Evolutionary conservation across 2,113 vertebrate genomes (phyloP), one percentile per base, ranked within the genome.

Genomic region (Hystrix brachyura): DNA sequence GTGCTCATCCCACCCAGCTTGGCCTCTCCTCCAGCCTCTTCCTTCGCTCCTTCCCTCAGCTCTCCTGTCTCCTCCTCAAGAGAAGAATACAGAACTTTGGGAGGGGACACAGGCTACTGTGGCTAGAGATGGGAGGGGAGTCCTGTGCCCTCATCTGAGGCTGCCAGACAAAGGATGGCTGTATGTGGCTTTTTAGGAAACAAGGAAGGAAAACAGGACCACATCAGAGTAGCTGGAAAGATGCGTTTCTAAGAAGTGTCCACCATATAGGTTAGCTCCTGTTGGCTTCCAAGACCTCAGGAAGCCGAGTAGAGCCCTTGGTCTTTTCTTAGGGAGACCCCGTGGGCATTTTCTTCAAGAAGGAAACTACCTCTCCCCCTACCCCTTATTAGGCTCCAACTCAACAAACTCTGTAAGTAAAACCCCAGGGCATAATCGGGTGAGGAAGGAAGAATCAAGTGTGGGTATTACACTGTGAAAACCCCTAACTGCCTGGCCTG

Each of bases 401-500:
- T 87, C 74, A 17, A 81, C 48, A 76, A 86, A 91, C 81, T 67
- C 38, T 76, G 57, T n/a, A 38, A 85, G 81, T 78, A 81, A 94
- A 96, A 38, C 92, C 90, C 94, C 81, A 88, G 92, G 96, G 90
- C 62, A 15, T 92, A 80, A 78, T 96, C 0, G 2, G 53, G 60
- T 48, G 55, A 72, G 87, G 94, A 97, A 94, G 84, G 69, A 87
- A 96, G 81, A 95, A 72, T 34, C 34, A 23, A 96, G 96, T 88
- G 95, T 89, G 95, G 92, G 78, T 76, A 96, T 92, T 48, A 91
- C 93, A 87, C 89, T 59, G 93, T 91, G 92, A 96, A 97, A 97
- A 95, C 94, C 95, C 95, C 94, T 94, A 97, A 97, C 87, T 90
- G 80, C 87, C 74, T 96, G 96, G 96, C 91, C 94, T 83, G 94